phyloP scores from a whole-genome alignment of 2,113 vertebrate species.

The Rhynchomys soricoides region DNA sequence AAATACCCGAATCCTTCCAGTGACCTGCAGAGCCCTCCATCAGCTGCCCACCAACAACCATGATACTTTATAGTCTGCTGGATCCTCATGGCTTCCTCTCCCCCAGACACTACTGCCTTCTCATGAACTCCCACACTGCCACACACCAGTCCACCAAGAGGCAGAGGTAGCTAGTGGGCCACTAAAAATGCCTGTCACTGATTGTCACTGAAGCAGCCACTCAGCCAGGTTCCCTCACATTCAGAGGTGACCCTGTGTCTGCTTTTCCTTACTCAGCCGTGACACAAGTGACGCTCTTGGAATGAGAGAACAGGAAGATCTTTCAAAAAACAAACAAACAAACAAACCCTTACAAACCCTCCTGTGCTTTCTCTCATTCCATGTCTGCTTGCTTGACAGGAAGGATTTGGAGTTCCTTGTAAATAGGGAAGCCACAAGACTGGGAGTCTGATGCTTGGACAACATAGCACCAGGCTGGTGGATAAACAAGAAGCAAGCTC shows the following conservation, averaged over 20 bases:
- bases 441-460: background rate
- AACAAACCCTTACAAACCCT: background rate
- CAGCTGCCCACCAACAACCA: background rate
- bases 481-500: too few species aligned
- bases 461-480: background rate
- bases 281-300: too few species aligned
- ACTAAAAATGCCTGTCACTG: background rate
- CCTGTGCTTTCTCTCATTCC: background rate
- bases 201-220: background rate
- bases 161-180: background rate
- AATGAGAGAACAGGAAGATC: accelerated
- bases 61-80: background rate
- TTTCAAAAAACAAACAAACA: background rate
- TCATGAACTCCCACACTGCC: background rate
- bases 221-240: background rate
- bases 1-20: background rate
- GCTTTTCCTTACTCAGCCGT: background rate
- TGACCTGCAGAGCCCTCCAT: background rate
- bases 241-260: background rate
- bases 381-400: background rate
- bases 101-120: too few species aligned
- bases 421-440: background rate
- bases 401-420: background rate
- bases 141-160: background rate
- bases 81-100: background rate